Evolutionary conservation across 2,113 vertebrate species (phyloP), one percentile per base, ranked within the genome.

Genomic region (Eubucco bourcierii): DNA sequence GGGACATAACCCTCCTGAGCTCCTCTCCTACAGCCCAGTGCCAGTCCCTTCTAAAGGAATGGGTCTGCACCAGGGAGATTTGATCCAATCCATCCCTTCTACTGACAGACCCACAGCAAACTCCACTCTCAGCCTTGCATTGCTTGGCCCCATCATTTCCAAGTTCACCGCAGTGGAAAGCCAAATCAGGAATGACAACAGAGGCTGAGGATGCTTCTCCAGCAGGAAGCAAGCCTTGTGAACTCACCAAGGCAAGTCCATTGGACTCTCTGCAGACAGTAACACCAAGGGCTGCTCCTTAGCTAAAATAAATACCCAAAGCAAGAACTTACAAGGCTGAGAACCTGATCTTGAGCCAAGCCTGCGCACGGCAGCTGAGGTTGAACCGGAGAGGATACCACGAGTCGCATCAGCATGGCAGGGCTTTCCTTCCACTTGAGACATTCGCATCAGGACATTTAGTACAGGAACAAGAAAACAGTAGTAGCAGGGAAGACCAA

Each of bases 331-430:
- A 87, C 74, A 2, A 4, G 23, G 53, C 61, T 83, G 47, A 3
- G 6, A 64, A 67, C 37, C 52, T 28, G 71, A 91, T 73, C 72
- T 56, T 18, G 17, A 37, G 4, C 9, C 63, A 44, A 21, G 27
- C 29, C 23, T 55, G 76, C 4, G 0, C 0, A 3, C 1, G 1
- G 41, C 0, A 0, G 41, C 34, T 0, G 0, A 87, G 46, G 56
- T 66, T 27, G 18, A 72, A 39, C 6, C 58, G 23, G n/a, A n/a
- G 29, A 29, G 55, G 67, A 44, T 0, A 1, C 61, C 6, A 1
- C 4, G 19, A 77, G 37, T 41, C 3, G 0, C 1, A 1, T 0
- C 6, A 1, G 18, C 1, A 1, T 2, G 19, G 71, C 55, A 58
- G 10, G 19, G 7, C 61, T 44, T 60, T 72, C 41, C 33, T 84